These are phyloP conservation scores for Ricordea florida DNA, from an alignment of 92 coral and sea anemone genomes.

Conservation along the genomic window DNA sequence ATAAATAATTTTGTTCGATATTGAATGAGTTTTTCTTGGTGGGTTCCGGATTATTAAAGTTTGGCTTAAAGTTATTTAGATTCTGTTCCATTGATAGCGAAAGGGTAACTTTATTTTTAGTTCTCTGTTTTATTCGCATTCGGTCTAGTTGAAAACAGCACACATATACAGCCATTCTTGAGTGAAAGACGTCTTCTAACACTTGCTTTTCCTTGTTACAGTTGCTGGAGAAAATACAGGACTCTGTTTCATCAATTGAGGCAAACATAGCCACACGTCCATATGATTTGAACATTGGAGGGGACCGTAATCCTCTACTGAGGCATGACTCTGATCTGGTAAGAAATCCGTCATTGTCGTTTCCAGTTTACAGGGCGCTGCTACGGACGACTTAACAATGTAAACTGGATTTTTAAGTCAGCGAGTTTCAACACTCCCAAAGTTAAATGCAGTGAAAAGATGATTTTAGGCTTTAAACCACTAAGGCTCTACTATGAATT, in stretches of 20 bases:
- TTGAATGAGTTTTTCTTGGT: background rate
- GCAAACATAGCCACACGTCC: background rate
- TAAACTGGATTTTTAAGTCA: background rate
- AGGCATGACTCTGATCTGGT: too few species aligned
- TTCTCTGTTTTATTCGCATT: background rate
- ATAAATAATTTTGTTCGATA: background rate
- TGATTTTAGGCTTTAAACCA: background rate
- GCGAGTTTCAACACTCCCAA: background rate
- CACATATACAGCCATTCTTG: background rate
- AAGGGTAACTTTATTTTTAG: background rate
- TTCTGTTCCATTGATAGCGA: background rate
- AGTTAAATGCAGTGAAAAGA: background rate
- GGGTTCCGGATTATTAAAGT: too few species aligned
- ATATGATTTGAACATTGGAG: background rate
- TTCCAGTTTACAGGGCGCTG: background rate
- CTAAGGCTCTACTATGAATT: too few species aligned
- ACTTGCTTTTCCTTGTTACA: background rate
- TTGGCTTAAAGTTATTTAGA: too few species aligned
- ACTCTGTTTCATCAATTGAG: background rate
- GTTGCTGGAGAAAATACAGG: background rate
- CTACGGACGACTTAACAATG: background rate
- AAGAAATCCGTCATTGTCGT: background rate
- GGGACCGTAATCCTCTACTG: background rate
- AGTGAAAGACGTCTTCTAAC: background rate
- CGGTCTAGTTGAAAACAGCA: background rate